Percentiles rank a stretch among this genome's conserved stretches.
Conservation (phyloP, 2,113 vertebrate genomes). For the Sceloporus undulatus region DNA sequence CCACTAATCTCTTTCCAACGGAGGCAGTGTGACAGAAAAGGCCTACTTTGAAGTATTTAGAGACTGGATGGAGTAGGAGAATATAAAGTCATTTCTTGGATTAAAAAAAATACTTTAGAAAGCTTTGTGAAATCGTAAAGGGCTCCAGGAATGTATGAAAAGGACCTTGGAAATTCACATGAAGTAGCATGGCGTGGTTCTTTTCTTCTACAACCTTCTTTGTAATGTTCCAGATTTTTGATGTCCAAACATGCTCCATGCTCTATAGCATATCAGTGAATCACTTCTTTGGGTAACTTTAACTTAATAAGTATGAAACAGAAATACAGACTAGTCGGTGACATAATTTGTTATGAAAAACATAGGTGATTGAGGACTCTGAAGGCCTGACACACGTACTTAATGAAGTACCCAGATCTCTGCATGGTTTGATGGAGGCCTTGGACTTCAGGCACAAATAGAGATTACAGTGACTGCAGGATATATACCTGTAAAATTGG, state of each 20-base stretch:
- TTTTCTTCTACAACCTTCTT: too few relatives aligned
- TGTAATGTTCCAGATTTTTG: neutral
- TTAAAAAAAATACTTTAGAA: neutral
- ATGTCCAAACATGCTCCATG: neutral
- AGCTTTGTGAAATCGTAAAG: neutral
- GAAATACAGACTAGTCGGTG: neutral
- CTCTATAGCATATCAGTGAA: neutral
- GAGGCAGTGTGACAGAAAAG: conserved; percentile 41
- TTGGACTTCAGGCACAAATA: neutral
- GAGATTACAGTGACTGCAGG: neutral
- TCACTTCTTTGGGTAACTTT: neutral
- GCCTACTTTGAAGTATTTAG: conserved; percentile 44
- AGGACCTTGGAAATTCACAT: neutral
- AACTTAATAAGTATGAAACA: neutral
- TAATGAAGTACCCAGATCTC: neutral
- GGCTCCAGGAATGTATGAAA: neutral
- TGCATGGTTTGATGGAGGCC: neutral
- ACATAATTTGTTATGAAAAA: neutral
- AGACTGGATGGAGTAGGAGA: conserved; percentile 25
- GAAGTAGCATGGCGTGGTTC: neutral
- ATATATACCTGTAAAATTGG: neutral
- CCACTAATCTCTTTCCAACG: conserved; percentile 47
- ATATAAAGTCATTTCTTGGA: conserved; percentile 10
- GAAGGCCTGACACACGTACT: neutral
- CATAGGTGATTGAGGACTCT: neutral